Evolutionary conservation across 2,113 vertebrate species (phyloP), one percentile per base, ranked within the genome.

Genomic region (Vidua chalybeata): DNA sequence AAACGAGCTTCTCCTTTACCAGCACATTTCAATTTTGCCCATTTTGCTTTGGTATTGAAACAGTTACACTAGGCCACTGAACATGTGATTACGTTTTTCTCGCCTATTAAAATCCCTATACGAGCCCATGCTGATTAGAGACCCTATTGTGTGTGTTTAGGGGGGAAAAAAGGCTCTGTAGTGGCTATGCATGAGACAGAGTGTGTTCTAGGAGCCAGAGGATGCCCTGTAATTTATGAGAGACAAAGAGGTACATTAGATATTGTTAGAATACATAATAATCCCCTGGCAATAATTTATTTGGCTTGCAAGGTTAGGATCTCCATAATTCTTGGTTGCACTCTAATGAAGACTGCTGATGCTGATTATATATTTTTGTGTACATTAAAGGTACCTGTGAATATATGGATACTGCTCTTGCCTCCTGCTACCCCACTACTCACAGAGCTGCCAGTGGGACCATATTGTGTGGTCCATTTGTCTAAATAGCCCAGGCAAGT

Each of bases 181-280:
- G 85, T 77, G 75, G 80, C 95, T 94, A 1, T 75, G 77, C 54
- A 61, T 10, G 85, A 94, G 92, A 12, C 59, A 45, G 63, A 91
- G 80, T 39, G 35, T 94, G 61, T 92, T 89, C 43, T 3, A 87
- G 67, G 89, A 96, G 95, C 69, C 81, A 77, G 77, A 89, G 92
- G 87, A 85, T 91, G 93, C 80, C 95, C 87, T 95, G 86, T 94
- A 96, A 97, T 97, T 97, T 97, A 97, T 96, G 93, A 61, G 93
- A 97, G 88, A 96, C 94, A 96, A 97, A 97, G 93, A 97, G 93
- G 92, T 96, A 87, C 92, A 92, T 96, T 96, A 95, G 95, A 95
- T 97, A 95, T 96, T 97, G 96, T 96, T 96, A 85, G 94, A 94
- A 96, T 95, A 92, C 94, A 87, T 96, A 97, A 97, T 97, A 95